phyloP scores from a whole-genome alignment of 2,797 vertebrate genomes.

The Trachops cirrhosus region DNA sequence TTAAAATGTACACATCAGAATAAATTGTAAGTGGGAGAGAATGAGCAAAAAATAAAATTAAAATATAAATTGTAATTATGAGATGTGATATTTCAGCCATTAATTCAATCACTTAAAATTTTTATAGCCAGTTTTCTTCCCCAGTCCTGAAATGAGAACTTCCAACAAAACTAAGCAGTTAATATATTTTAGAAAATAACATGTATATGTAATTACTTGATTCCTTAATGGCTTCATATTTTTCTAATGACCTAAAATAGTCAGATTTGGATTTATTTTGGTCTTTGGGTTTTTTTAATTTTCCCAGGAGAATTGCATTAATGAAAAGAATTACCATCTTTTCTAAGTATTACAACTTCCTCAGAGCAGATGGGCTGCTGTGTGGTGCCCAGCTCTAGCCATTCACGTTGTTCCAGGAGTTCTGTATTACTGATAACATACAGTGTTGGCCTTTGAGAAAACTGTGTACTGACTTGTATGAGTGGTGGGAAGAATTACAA shows the following conservation, averaged over 20 bases:
- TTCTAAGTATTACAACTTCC: not conserved
- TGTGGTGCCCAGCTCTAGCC: not conserved
- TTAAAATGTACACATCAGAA: not conserved
- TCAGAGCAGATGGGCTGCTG: not conserved
- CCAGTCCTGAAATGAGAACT: not conserved
- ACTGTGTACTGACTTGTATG: not conserved
- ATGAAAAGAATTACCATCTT: not conserved
- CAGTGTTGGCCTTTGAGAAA: not conserved
- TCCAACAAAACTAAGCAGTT: not conserved
- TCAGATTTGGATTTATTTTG: not conserved
- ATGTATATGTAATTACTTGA: not conserved
- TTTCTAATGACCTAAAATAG: not conserved
- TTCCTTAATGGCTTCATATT: not conserved
- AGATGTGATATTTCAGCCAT: not conserved
- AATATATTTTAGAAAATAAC: slow-evolving; percentile 3
- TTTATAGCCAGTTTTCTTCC: not conserved
- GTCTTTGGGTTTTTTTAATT: not conserved
- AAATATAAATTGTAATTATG: slow-evolving; percentile 1
- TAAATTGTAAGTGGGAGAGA: not conserved
- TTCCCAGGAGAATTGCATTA: not conserved
- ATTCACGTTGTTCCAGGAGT: not conserved
- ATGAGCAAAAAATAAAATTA: slow-evolving; percentile 12
- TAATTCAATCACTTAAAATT: not conserved
- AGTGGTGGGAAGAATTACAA: not conserved
- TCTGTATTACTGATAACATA: not conserved